Percentiles rank a stretch among this genome's conserved stretches.
phyloP scores from a whole-genome alignment of 2,113 vertebrate genomes.

The Poeciliopsis retropinna region DNA sequence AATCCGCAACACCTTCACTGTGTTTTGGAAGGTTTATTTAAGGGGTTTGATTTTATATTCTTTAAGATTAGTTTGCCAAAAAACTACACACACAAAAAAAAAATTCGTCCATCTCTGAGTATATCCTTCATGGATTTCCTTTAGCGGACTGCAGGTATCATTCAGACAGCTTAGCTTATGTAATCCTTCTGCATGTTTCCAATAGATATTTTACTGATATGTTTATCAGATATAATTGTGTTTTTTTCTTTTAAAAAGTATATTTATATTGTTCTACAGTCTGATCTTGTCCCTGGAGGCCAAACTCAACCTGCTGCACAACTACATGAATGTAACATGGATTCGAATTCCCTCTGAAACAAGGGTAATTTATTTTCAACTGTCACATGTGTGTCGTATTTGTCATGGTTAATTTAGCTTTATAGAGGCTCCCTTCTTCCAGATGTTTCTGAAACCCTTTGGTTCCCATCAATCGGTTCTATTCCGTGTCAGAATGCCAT shows the following conservation, averaged over 20 bases:
- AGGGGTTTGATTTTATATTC: conserved; percentile 64
- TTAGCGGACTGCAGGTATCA: neutral
- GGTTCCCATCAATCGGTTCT: conserved; percentile 35
- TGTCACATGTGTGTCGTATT: conserved; percentile 27
- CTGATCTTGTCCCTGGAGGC: conserved; percentile 98
- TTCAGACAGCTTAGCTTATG: neutral
- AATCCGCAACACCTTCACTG: conserved; percentile 43
- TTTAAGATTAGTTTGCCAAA: conserved; percentile 38
- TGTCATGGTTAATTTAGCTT: conserved; percentile 33
- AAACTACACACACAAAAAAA: conserved; percentile 28
- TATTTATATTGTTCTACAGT: conserved; percentile 74
- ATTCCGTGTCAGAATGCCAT: conserved; percentile 41
- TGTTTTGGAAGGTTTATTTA: conserved; percentile 57
- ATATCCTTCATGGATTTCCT: neutral
- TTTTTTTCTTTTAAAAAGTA: conserved; percentile 26
- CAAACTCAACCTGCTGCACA: conserved; percentile 97
- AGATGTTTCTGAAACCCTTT: conserved; percentile 43
- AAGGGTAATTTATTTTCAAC: conserved; percentile 80
- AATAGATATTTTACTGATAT: neutral
- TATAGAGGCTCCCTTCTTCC: conserved; percentile 25
- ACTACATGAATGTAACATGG: conserved; percentile 99
- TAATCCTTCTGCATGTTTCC: neutral
- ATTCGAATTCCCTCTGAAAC: conserved; percentile 98
- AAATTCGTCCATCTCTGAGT: neutral
- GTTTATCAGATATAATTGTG: neutral